Conservation (phyloP, 2,888 invertebrate genomes). For the Andrena fulva region DNA sequence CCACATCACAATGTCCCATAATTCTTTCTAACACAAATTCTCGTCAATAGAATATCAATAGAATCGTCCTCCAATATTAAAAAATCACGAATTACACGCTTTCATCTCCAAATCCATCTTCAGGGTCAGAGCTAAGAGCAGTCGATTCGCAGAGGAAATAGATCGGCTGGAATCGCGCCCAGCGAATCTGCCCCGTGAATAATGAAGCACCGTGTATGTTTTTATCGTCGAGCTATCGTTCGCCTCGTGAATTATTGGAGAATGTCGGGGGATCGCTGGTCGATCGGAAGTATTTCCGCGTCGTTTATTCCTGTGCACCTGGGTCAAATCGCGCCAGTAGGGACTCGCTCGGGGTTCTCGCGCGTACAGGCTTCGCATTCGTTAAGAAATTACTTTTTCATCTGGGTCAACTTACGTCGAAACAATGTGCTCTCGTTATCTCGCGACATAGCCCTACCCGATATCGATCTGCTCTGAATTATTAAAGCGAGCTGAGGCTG, state of each 20-base stretch:
- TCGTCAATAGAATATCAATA: no score
- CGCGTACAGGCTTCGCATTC: slow-evolving; percentile 30
- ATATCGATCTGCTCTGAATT: slow-evolving; percentile 61
- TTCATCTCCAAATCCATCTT: no score
- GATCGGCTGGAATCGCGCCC: neutral
- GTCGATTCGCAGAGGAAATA: neutral
- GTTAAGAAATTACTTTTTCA: slow-evolving; percentile 64
- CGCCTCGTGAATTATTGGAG: slow-evolving; percentile 29
- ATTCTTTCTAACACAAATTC: neutral
- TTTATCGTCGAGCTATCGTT: neutral
- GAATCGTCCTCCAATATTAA: no score
- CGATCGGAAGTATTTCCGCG: slow-evolving; percentile 27
- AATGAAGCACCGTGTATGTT: neutral
- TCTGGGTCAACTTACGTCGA: slow-evolving; percentile 59
- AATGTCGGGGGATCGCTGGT: slow-evolving; percentile 18
- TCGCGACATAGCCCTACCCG: slow-evolving; percentile 12
- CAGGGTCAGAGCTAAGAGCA: neutral
- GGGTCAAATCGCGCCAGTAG: neutral
- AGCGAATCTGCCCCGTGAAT: slow-evolving; percentile 7
- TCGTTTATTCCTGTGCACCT: slow-evolving; percentile 13
- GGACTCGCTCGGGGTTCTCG: slow-evolving; percentile 9
- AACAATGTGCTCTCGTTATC: slow-evolving; percentile 58
- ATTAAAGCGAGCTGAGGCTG: slow-evolving; percentile 31
- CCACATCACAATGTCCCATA: neutral
- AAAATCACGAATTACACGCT: no score